Percentiles rank a stretch among this genome's conserved stretches.
Evolutionary conservation across 2,797 vertebrate genomes (phyloP).

Genomic region (Acanthis flammea): DNA sequence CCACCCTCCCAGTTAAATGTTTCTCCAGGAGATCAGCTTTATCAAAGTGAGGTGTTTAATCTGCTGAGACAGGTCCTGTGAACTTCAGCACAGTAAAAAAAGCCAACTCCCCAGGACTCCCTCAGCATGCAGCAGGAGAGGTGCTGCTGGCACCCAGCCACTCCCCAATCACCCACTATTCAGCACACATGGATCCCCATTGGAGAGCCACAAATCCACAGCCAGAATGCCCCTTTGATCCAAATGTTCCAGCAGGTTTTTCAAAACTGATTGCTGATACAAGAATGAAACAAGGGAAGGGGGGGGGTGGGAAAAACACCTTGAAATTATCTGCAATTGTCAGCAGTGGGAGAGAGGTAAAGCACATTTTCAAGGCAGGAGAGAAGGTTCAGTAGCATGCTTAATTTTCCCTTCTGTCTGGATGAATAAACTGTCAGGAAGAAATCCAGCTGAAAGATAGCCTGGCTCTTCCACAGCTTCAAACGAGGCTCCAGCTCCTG

Average conservation of each 20-base stretch:
- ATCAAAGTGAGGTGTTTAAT: not conserved
- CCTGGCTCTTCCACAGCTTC: not conserved
- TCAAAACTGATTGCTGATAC: not conserved
- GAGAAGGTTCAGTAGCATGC: not conserved
- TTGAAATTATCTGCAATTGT: conserved; percentile 17
- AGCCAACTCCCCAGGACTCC: not conserved
- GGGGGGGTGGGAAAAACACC: not conserved
- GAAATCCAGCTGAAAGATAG: conserved; percentile 22
- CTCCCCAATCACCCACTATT: not conserved
- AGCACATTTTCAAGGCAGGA: not conserved
- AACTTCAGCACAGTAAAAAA: not conserved
- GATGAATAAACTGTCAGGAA: conserved; percentile 1
- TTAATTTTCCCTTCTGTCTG: not conserved
- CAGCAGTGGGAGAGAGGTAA: not conserved
- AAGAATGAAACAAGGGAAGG: not conserved
- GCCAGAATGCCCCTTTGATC: not conserved
- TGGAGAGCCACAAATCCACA: not conserved
- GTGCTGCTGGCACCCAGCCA: not conserved
- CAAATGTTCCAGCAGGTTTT: not conserved
- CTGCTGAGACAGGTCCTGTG: not conserved
- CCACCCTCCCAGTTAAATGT: not conserved
- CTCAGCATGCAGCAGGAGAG: not conserved
- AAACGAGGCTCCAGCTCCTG: not conserved
- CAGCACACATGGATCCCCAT: not conserved
- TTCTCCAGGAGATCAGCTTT: not conserved